Evolutionary conservation across 2,888 invertebrate species (phyloP), one percentile per base, ranked within the genome.

Genomic region (Chaetogeoica ovagalla): DNA sequence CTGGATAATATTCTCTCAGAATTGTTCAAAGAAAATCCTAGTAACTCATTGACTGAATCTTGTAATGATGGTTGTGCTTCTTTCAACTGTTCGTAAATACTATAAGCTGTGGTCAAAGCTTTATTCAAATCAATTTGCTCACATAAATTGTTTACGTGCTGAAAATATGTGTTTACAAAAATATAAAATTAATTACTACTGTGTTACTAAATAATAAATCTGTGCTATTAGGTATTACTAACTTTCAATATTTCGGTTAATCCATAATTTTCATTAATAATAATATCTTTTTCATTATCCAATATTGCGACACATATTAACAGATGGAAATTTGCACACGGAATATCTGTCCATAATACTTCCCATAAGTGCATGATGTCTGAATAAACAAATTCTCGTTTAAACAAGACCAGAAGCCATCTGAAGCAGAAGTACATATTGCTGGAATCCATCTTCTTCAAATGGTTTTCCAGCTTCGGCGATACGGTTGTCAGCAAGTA

Each of bases 401-500:
- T 99, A 86, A 97, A 98, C 87, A 95, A 91, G 13, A 98, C 96
- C 17, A 99, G 89, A 48, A 98, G 90, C 98, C 98, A 99, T 15
- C 98, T 93, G 88, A 99, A 99, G 86, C 97, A 97, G 88, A 99
- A 99, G 87, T 96, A 98, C 95, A 99, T 96, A 86, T 98, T 98
- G 8, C 94, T 95, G 2, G 93, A 93, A 84, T 97, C 95, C 85
- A 96, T 94, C 82, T 90, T 90, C 81, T 93, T 91, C 83, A 99
- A 89, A 86, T 98, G 97, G 75, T 91, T 91, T 73, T 94, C 94
- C 63, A 99, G 89, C 82, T 91, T 91, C 0, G 96, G 96, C 85
- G 95, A 94, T 23, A 93, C 90, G 84, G 95, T 93, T 83, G 91
- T 89, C 19, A 98, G 87, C 79, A 99, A 88, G 62, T 91, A 91